These are phyloP conservation scores for Ceratitis capitata DNA, from an alignment of 1,140 invertebrate species.

Conservation along the genomic window DNA sequence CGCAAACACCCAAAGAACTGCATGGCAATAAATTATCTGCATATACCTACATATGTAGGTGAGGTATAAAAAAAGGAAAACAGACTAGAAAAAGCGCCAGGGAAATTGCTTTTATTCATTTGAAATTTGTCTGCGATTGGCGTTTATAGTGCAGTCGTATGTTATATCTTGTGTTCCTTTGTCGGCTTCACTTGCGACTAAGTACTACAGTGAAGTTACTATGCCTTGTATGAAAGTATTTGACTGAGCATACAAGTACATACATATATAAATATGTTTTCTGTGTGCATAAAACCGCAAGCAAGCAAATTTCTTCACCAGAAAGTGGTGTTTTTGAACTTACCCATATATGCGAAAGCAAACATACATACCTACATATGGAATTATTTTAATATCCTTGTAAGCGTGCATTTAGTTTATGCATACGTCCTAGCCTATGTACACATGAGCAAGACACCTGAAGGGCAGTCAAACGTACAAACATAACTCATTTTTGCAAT, in stretches of 20 bases:
- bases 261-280: too few species aligned
- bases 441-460: not conserved
- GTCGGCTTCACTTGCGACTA: not conserved
- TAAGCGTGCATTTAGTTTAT: too few species aligned
- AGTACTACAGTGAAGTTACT: not conserved
- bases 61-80: too few species aligned
- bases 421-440: too few species aligned
- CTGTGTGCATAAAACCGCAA: slow-evolving; percentile 1
- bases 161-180: too few species aligned
- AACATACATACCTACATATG: too few species aligned
- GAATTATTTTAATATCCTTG: too few species aligned
- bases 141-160: slow-evolving; percentile 31
- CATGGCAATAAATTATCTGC: too few species aligned
- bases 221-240: not conserved
- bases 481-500: slow-evolving; percentile 41
- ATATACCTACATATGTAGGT: too few species aligned
- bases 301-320: too few species aligned
- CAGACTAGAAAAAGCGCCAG: not conserved
- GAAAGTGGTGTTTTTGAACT: too few species aligned
- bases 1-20: not conserved
- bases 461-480: not conserved
- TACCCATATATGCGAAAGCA: not conserved
- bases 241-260: too few species aligned
- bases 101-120: slow-evolving; percentile 14
- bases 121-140: not conserved